Evolutionary conservation across 2,113 vertebrate genomes (phyloP).

Genomic region (Ornithorhynchus anatinus): DNA sequence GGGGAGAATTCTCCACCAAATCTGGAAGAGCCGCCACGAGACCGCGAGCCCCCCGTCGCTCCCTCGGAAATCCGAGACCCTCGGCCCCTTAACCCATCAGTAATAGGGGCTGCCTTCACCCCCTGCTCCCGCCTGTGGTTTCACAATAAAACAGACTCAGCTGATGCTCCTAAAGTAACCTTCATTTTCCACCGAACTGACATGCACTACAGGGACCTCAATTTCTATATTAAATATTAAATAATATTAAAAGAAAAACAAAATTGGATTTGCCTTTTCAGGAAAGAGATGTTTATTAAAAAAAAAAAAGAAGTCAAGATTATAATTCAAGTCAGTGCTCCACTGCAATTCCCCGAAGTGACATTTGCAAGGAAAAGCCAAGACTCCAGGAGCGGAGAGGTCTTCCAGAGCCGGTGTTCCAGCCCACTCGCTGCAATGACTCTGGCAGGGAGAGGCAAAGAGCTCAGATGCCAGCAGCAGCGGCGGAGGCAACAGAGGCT

Average conservation of each 20-base stretch:
- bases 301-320: slow-evolving; percentile 39
- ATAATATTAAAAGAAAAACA: slow-evolving; percentile 60
- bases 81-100: slow-evolving; percentile 28
- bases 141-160: slow-evolving; percentile 34
- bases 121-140: slow-evolving; percentile 6
- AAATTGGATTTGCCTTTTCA: slow-evolving; percentile 57
- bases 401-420: background rate
- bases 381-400: slow-evolving; percentile 3
- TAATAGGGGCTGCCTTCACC: background rate
- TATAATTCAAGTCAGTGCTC: slow-evolving; percentile 41
- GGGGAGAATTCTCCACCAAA: slow-evolving; percentile 60
- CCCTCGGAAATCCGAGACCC: slow-evolving; percentile 4
- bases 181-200: slow-evolving; percentile 43
- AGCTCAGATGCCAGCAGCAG: background rate
- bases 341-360: slow-evolving; percentile 39
- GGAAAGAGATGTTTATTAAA: slow-evolving; percentile 50
- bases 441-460: background rate
- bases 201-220: slow-evolving; percentile 47
- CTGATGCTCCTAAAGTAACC: slow-evolving; percentile 39
- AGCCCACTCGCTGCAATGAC: rapidly evolving
- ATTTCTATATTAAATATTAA: slow-evolving; percentile 64
- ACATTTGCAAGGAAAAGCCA: slow-evolving; percentile 24
- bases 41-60: slow-evolving; percentile 29
- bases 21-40: slow-evolving; percentile 49
- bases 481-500: no score